Evolutionary conservation across 2,888 invertebrate species (phyloP), one percentile per base, ranked within the genome.

Genomic region (Sarcophaga rosellei): DNA sequence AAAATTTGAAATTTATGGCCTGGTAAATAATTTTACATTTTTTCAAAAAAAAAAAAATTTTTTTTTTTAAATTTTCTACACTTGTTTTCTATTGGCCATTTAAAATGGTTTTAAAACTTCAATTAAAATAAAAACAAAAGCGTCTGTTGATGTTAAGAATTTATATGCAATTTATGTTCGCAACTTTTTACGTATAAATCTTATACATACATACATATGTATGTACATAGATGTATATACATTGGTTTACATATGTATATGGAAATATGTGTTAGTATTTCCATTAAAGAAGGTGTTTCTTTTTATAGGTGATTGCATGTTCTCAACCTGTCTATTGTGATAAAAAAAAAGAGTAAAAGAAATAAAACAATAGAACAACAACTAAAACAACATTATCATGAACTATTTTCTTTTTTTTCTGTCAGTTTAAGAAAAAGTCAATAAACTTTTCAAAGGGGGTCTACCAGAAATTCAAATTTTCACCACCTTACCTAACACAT

Each of bases 11-110:
- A 73, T 72, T 70, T 78, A 70, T 77, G 62, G 63, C 83, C 45
- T 59, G 35, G 73, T 73, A 68, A 78, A 80, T 59, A 82, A 53
- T 53, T 53, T 72, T 65, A 68, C 23, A 47, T 53, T 65, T 61
- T 74, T 68, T 44, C 15, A 12, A 47, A 35, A 10, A 61, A 53
- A 4, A 70, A n/a, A n/a, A n/a, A n/a, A 59, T 59, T 57, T 69
- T 61, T 6, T 72, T 63, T 47, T 70, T 25, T 61, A 21, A 47
- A 35, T 53, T 65, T 65, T 45, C 72, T 65, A 10, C 68, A 83
- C 84, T 86, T 84, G 81, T 81, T 81, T 73, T 66, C 80, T 61
- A 53, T 73, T 61, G 77, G 47, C 65, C 69, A 78, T 63, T 81
- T 68, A 3, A 68, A 82, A 79, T 79, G 70, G 61, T 65, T 82